Evolutionary conservation across 2,113 vertebrate genomes (phyloP).

Genomic region (Rousettus leschenaultii): DNA sequence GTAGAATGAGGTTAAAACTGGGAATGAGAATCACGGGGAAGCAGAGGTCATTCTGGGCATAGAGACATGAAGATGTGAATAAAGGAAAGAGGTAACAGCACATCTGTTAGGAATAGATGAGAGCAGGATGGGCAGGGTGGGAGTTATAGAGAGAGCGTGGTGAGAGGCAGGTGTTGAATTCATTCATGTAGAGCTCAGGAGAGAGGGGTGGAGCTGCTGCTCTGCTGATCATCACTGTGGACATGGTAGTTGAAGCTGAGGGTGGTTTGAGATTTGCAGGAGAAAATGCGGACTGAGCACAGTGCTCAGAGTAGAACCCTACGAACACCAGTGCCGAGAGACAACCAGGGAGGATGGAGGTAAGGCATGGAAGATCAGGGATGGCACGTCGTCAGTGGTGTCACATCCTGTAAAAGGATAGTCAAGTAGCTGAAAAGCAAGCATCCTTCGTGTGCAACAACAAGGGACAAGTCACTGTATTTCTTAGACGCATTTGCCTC

Average conservation of each 20-base stretch:
- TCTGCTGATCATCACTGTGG: background rate
- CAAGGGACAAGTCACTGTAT: background rate
- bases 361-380: background rate
- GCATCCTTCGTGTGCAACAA: background rate
- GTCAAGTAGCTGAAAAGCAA: background rate
- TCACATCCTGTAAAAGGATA: no score
- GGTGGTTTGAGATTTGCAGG: background rate
- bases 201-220: background rate
- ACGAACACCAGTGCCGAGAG: background rate
- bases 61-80: background rate
- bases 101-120: background rate
- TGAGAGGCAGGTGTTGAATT: background rate
- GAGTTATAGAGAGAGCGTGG: background rate
- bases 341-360: background rate
- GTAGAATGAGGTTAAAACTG: background rate
- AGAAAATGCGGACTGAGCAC: background rate
- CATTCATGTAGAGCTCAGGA: background rate
- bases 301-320: background rate
- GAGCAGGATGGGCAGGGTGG: background rate
- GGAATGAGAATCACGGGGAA: background rate
- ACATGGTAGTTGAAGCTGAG: background rate
- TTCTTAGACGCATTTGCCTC: background rate
- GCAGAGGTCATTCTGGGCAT: background rate
- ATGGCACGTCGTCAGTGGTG: rapidly evolving
- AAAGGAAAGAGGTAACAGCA: background rate